Conservation (phyloP, 2,888 invertebrate species). For the Tinea pellionella region DNA sequence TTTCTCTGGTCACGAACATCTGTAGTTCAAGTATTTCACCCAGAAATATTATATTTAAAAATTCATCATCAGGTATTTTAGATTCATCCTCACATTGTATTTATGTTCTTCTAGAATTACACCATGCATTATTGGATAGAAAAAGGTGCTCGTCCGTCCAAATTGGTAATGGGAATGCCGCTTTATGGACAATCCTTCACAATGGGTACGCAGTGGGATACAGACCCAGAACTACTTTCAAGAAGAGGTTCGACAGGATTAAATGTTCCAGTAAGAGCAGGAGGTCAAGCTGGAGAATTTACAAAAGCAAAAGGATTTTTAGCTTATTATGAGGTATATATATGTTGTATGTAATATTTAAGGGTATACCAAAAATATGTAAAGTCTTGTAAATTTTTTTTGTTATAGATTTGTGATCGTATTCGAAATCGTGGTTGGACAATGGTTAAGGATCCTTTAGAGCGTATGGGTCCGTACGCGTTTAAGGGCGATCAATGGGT, state of each 20-base stretch:
- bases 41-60: neutral
- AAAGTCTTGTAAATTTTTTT: no score
- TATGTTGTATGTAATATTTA: neutral
- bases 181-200: slow-evolving; percentile 90
- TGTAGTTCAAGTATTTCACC: no score
- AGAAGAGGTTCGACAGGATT: slow-evolving; percentile 73
- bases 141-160: slow-evolving; percentile 83
- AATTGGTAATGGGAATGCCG: slow-evolving; percentile 90
- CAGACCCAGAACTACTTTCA: slow-evolving; percentile 39
- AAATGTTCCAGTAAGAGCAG: slow-evolving; percentile 80
- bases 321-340: slow-evolving; percentile 83
- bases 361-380: neutral
- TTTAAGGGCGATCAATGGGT: slow-evolving; percentile 92
- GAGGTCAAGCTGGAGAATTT: slow-evolving; percentile 86
- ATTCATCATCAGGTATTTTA: no score
- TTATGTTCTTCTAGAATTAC: slow-evolving; percentile 72
- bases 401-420: slow-evolving; percentile 80
- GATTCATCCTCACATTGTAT: no score
- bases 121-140: slow-evolving; percentile 91
- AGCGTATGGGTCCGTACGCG: slow-evolving; percentile 89
- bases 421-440: slow-evolving; percentile 82
- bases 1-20: no score
- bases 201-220: slow-evolving; percentile 33
- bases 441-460: slow-evolving; percentile 80
- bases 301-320: slow-evolving; percentile 88